Conservation (phyloP, 2,113 vertebrate genomes). For the Datnioides undecimradiatus region DNA sequence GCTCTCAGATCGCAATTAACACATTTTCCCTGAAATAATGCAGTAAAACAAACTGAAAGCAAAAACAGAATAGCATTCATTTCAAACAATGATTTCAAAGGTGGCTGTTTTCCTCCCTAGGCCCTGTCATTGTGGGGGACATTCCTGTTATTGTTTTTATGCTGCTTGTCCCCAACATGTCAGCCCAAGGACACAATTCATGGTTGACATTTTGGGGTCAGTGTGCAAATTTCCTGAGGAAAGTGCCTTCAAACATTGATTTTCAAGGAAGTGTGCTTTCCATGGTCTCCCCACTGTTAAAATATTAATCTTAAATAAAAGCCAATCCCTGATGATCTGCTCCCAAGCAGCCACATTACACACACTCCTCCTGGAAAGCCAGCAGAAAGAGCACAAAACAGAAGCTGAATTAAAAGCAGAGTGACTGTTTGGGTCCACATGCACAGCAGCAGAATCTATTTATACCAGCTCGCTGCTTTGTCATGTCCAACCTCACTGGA, state of each 20-base stretch:
- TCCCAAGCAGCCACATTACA: constrained; percentile 19
- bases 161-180: constrained; percentile 14
- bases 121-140: not conserved
- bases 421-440: not conserved
- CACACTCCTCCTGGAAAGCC: constrained; percentile 37
- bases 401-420: constrained; percentile 1
- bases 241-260: not conserved
- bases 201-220: constrained; percentile 55
- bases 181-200: not conserved
- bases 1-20: not conserved
- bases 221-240: constrained; percentile 12
- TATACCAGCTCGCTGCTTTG: not conserved
- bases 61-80: not conserved
- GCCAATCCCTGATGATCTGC: constrained; percentile 18
- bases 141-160: not conserved
- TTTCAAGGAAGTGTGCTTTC: constrained; percentile 19
- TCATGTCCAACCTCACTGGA: constrained; percentile 1
- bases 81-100: not conserved
- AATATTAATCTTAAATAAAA: constrained; percentile 61
- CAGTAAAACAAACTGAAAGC: not conserved
- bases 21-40: not conserved
- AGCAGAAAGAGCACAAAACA: not conserved
- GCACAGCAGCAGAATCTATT: not conserved
- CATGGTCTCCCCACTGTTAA: not conserved
- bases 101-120: not conserved